Base-by-base conservation (phyloP, 2,888 invertebrate genomes). In the Drosophila anomalata region DNA sequence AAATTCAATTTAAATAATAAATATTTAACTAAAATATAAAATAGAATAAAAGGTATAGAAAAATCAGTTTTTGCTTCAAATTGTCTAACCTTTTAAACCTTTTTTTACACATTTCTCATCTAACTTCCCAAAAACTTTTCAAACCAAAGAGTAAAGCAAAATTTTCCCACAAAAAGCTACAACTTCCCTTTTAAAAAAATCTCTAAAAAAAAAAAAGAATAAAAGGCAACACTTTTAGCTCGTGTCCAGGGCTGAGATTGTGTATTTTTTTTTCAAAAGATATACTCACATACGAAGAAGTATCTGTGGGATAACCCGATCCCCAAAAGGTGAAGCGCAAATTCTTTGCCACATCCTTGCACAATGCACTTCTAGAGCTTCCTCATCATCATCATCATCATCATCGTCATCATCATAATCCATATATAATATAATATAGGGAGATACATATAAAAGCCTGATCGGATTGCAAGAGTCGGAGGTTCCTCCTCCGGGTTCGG, bases 281-380 rank as follows among this genome's bases (percentile, higher is more conserved):
- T n/a, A 14, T 7, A 36, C 36, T 36, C 7, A 6, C 7, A n/a
- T n/a, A 14, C 17, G 8, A 1, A 42, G 7, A 11, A 14, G 47
- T 48, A 47, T 56, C 47, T 66, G 66, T 2, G 20, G 53, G 53
- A 66, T 53, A 53, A 47, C 44, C 52, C 46, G 58, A 58, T 39
- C 66, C 60, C 36, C 29, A 22, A 53, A 66, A 20, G 36, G n/a
- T 31, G 50, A 50, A 57, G 67, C 67, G 46, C 68, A 47, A 69
- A 69, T 70, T 73, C 65, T 65, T 63, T 65, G 65, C 41, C 44
- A 56, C 51, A 62, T 61, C 26, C 60, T 70, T 70, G 74, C 73
- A 62, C 65, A 62, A 39, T 41, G 66, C 82, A 87, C 86, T 87
- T 79, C 47, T 76, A 44, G 41, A 83, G 88, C 86, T 88, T 81